Evolutionary conservation across 2,113 vertebrate genomes (phyloP).

Genomic region (Oceanodroma tethys): DNA sequence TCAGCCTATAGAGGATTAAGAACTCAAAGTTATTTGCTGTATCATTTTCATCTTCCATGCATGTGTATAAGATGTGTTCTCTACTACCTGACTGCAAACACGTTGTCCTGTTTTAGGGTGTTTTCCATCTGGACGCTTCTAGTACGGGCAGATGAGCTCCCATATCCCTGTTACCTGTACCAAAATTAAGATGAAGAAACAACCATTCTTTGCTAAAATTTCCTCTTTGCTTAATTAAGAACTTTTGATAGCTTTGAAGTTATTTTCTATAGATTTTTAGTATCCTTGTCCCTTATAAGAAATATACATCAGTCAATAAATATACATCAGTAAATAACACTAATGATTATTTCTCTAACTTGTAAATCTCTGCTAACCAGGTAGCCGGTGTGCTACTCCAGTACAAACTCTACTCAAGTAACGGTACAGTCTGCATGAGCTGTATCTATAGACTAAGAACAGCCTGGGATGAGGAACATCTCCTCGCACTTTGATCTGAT

Average conservation of each 20-base stretch:
- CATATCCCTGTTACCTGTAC: background rate
- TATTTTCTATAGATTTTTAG: background rate
- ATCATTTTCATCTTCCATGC: background rate
- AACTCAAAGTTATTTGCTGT: background rate
- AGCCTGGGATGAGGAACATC: background rate
- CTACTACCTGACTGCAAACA: background rate
- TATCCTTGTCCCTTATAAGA: background rate
- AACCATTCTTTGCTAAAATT: background rate
- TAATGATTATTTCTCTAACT: background rate
- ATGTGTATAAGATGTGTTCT: background rate
- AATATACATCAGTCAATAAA: background rate
- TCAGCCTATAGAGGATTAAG: background rate
- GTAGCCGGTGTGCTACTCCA: background rate
- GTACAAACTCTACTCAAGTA: background rate
- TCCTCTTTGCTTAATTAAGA: background rate
- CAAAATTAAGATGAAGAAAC: background rate
- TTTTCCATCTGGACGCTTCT: background rate
- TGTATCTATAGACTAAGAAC: background rate
- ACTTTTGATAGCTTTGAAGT: background rate
- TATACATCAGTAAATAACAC: background rate
- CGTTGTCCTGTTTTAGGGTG: background rate
- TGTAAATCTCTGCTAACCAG: background rate
- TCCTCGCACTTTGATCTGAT: background rate
- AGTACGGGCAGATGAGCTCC: background rate
- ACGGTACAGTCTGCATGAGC: background rate